phyloP scores from a whole-genome alignment of 2,797 vertebrate genomes.

The Triplophysa yarkandensis region DNA sequence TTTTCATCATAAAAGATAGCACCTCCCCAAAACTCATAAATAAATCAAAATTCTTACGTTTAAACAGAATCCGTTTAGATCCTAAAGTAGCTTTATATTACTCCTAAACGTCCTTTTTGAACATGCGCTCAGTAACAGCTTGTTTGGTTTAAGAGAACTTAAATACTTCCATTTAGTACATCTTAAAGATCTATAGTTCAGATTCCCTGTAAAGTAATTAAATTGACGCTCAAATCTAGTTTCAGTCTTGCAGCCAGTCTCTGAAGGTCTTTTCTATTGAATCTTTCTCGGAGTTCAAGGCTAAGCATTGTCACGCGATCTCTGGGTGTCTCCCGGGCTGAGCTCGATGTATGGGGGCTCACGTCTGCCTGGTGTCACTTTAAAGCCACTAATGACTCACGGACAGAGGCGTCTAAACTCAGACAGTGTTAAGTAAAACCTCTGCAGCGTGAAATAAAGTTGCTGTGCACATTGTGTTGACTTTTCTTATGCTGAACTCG shows the following conservation, averaged over 20 bases:
- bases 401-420: slow-evolving; percentile 59
- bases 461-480: slow-evolving; percentile 47
- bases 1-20: background rate
- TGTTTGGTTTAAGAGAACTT: background rate
- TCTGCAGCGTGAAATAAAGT: slow-evolving; percentile 61
- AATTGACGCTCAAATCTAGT: background rate
- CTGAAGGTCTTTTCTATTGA: slow-evolving; percentile 11
- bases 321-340: background rate
- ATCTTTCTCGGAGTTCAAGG: slow-evolving; percentile 19
- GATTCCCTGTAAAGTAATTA: slow-evolving; percentile 17
- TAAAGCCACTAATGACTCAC: slow-evolving; percentile 54
- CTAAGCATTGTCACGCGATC: background rate
- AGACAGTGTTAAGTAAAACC: slow-evolving; percentile 52
- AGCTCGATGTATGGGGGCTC: slow-evolving; percentile 23
- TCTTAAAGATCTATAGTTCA: background rate
- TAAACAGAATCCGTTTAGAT: too few relatives aligned
- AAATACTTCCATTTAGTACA: slow-evolving; percentile 13
- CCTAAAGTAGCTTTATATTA: too few relatives aligned
- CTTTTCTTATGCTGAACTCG: slow-evolving; percentile 37
- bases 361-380: slow-evolving; percentile 41
- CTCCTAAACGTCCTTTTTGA: too few relatives aligned
- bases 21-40: background rate
- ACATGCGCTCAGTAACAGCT: background rate
- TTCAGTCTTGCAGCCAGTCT: slow-evolving; percentile 14
- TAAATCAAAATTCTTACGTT: too few relatives aligned